Percentiles rank a stretch among this genome's conserved stretches.
phyloP scores from a whole-genome alignment of 2,797 vertebrate species.

The Pangasius djambal region DNA sequence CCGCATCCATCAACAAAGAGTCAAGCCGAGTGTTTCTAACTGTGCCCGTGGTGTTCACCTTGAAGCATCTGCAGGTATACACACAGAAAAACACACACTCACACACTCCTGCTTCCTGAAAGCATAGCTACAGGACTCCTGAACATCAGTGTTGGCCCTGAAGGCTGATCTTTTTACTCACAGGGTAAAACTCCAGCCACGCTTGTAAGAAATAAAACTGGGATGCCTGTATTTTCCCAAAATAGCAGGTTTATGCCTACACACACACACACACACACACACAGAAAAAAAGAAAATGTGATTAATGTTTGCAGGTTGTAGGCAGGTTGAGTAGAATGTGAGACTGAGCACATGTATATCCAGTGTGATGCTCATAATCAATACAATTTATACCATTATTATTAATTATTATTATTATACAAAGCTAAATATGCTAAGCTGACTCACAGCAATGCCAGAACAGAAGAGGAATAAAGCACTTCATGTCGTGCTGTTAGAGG shows the following conservation, averaged over 20 bases:
- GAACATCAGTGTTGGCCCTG: background rate
- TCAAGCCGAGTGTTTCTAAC: conserved; percentile 92
- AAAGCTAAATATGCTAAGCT: no score
- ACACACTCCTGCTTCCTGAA: background rate
- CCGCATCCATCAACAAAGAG: conserved; percentile 94
- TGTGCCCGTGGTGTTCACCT: conserved; percentile 90
- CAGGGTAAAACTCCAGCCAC: background rate
- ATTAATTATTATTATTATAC: no score
- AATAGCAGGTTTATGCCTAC: background rate
- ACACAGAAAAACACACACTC: conserved; percentile 8
- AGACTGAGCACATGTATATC: no score
- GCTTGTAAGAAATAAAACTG: no score
- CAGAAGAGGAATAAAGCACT: background rate
- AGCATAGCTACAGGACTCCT: background rate
- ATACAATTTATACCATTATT: no score
- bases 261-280: no score
- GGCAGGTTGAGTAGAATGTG: no score
- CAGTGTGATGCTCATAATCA: no score
- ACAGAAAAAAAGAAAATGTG: no score
- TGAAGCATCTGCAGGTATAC: conserved; percentile 86
- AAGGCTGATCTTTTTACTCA: background rate
- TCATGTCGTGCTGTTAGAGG: no score
- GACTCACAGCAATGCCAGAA: no score
- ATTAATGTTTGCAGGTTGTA: no score
- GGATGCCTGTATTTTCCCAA: background rate